These are phyloP conservation scores for Numenius arquata DNA, from an alignment of 2,113 vertebrate genomes.

Conservation along the genomic window DNA sequence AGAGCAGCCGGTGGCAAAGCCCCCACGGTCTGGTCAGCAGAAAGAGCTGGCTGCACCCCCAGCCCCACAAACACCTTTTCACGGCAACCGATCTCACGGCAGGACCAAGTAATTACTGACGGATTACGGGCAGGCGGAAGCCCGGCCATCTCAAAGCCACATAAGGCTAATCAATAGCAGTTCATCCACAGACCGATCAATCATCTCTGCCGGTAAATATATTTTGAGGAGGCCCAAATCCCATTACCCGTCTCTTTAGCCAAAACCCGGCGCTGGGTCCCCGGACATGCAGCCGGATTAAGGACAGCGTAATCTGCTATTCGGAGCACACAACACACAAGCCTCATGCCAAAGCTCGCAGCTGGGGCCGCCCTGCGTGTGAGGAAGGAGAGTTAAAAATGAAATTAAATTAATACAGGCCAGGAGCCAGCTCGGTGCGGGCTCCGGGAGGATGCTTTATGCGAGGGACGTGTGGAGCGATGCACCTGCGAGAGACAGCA, in stretches of 20 bases:
- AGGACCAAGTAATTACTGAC: slow-evolving; percentile 10
- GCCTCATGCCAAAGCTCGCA: not conserved
- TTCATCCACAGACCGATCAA: slow-evolving; percentile 61
- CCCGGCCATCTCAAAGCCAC: not conserved
- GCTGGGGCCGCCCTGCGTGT: not conserved
- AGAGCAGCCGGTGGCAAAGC: not conserved
- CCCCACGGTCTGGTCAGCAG: fast-evolving
- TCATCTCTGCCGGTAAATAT: slow-evolving; percentile 29
- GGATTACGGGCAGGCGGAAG: slow-evolving; percentile 30
- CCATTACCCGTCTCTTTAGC: not conserved
- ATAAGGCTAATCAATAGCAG: slow-evolving; percentile 45
- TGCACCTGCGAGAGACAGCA: not conserved
- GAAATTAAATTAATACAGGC: not conserved
- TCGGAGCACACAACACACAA: not conserved
- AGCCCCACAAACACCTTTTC: not conserved
- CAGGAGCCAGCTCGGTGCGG: not conserved
- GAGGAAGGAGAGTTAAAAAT: not conserved
- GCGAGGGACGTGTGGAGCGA: fast-evolving
- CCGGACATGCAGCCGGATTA: fast-evolving
- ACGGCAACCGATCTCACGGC: not conserved
- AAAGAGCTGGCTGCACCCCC: not conserved
- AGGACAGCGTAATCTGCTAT: not conserved
- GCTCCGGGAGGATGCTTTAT: not conserved
- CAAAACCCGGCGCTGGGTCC: not conserved
- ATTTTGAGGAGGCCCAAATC: slow-evolving; percentile 49